phyloP scores from a whole-genome alignment of 2,888 invertebrate species.

The Meghimatium bilineatum region DNA sequence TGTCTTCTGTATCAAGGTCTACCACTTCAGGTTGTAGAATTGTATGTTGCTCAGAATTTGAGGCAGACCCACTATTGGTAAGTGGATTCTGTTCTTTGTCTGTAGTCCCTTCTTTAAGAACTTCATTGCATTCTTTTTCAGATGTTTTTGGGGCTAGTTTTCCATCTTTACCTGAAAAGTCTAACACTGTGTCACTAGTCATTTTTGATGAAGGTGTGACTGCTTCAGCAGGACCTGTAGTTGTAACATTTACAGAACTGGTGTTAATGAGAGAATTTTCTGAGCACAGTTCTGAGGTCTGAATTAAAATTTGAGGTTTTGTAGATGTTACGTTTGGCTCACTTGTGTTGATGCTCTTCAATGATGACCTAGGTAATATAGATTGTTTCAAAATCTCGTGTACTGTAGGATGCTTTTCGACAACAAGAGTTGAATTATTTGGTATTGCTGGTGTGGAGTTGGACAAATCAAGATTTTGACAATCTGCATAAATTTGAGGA shows the following conservation, averaged over 20 bases:
- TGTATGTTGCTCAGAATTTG: not conserved
- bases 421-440: no score
- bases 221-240: not conserved
- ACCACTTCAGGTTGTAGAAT: not conserved
- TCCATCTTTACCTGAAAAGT: not conserved
- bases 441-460: not conserved
- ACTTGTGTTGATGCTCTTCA: not conserved
- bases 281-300: not conserved
- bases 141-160: not conserved
- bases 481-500: no score
- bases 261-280: not conserved
- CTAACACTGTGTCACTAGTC: not conserved
- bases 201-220: not conserved
- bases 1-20: constrained; percentile 40
- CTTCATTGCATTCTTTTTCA: not conserved
- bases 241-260: not conserved
- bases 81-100: not conserved
- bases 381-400: not conserved
- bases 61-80: not conserved
- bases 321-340: not conserved
- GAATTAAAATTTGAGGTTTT: not conserved
- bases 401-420: no score
- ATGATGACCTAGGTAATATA: not conserved
- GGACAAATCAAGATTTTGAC: no score
- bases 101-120: not conserved